Percentiles rank a stretch among this genome's conserved stretches.
phyloP scores from a whole-genome alignment of 2,888 invertebrate genomes.

The Athripsodes cinereus region DNA sequence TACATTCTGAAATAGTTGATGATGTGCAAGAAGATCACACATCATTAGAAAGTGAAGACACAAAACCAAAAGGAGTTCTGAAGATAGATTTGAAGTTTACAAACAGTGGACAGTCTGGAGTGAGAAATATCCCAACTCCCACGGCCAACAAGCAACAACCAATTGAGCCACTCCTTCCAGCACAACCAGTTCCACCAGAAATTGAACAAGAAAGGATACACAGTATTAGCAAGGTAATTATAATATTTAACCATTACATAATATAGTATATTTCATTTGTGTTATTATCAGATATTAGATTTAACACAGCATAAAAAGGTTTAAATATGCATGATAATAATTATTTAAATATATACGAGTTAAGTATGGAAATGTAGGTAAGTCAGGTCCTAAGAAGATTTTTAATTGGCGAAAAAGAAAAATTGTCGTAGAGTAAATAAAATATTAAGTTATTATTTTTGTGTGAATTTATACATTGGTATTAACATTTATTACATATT shows the following conservation, averaged over 20 bases:
- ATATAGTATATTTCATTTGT: too few relatives aligned
- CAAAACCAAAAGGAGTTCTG: not conserved
- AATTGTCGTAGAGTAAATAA: not conserved
- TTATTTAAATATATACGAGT: too few relatives aligned
- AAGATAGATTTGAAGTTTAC: slow-evolving; percentile 16
- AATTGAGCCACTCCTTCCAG: slow-evolving; percentile 49
- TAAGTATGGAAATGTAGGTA: too few relatives aligned
- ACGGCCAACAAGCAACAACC: slow-evolving; percentile 44
- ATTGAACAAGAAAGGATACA: slow-evolving; percentile 76
- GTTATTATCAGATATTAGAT: too few relatives aligned
- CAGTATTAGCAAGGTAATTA: slow-evolving; percentile 76
- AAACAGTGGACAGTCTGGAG: not conserved
- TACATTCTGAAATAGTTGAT: slow-evolving; percentile 24
- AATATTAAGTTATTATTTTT: not conserved
- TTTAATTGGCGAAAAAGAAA: not conserved
- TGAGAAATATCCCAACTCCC: slow-evolving; percentile 31
- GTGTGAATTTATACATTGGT: too few relatives aligned
- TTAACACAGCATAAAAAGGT: too few relatives aligned
- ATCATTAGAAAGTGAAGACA: not conserved
- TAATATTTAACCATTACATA: slow-evolving; percentile 6
- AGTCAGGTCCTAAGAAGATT: too few relatives aligned
- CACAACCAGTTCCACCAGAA: slow-evolving; percentile 71
- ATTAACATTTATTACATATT: slow-evolving; percentile 19
- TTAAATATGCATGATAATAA: too few relatives aligned
- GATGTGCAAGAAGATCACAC: slow-evolving; percentile 1